Conservation (phyloP, 2,113 vertebrate species). For the Caranx melampygus region DNA sequence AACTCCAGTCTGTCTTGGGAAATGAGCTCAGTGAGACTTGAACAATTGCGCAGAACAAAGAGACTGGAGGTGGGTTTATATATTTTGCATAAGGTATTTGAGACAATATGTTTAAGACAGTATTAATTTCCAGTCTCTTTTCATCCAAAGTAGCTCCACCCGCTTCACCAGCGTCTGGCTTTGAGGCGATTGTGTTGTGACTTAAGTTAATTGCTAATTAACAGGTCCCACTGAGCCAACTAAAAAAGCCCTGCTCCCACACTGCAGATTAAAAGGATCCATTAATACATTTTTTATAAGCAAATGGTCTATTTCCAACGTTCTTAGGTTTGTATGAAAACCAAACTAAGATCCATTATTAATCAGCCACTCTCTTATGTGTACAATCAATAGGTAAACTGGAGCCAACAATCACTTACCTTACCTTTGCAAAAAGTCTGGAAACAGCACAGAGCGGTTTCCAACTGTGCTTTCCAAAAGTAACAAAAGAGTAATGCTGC, state of each 20-base stretch:
- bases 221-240: too few relatives aligned
- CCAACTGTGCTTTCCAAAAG: too few relatives aligned
- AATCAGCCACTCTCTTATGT: not conserved
- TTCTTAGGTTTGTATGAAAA: not conserved
- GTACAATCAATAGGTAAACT: not conserved
- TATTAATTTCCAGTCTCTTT: conserved; percentile 5
- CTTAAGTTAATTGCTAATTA: too few relatives aligned
- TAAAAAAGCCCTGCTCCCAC: too few relatives aligned
- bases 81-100: too few relatives aligned
- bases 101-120: too few relatives aligned
- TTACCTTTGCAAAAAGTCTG: not conserved
- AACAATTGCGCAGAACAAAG: not conserved
- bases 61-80: not conserved
- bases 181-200: too few relatives aligned
- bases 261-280: not conserved
- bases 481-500: too few relatives aligned
- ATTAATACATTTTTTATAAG: not conserved
- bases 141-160: conserved; percentile 2
- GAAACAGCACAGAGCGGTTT: not conserved
- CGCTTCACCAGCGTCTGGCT: too few relatives aligned
- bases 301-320: too few relatives aligned
- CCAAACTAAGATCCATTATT: not conserved
- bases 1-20: not conserved
- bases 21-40: not conserved
- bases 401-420: not conserved